These are phyloP conservation scores for Ichneumoninae sp. DNA, from an alignment of 2,888 invertebrate genomes.

Conservation along the genomic window DNA sequence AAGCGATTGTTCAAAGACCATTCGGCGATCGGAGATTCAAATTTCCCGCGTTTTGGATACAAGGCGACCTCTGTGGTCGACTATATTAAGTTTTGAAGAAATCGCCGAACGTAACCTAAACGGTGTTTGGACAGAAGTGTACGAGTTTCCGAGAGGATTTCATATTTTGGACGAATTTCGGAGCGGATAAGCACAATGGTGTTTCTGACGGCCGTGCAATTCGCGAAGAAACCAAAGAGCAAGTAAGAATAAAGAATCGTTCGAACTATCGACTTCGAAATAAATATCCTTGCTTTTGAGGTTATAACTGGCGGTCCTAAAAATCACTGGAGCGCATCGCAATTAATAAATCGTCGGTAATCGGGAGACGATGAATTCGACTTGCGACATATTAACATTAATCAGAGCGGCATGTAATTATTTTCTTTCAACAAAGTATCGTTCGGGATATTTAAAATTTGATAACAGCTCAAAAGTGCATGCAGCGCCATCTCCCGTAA, in stretches of 20 bases:
- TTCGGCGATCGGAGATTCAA: neutral
- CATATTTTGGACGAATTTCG: neutral
- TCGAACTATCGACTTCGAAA: constrained; percentile 8
- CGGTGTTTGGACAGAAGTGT: neutral
- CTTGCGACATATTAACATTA: neutral
- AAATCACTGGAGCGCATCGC: neutral
- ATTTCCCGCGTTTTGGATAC: no score
- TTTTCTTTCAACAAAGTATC: neutral
- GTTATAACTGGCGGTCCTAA: constrained; percentile 30
- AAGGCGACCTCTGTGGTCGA: neutral
- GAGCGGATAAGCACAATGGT: constrained; percentile 81
- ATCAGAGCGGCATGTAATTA: neutral
- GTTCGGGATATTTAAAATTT: neutral
- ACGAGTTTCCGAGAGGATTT: neutral
- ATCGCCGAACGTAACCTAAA: neutral
- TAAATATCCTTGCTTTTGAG: neutral
- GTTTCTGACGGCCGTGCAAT: constrained; percentile 89
- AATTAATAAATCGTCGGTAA: neutral
- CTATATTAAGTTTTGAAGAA: neutral
- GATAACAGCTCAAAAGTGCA: neutral
- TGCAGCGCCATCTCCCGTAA: neutral
- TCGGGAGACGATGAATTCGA: neutral
- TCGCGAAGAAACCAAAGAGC: constrained; percentile 90
- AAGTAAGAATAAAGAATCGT: constrained; percentile 87
- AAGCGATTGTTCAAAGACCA: constrained; percentile 16